Conservation (phyloP, 2,797 vertebrate genomes). For the Carcharodon carcharias region DNA sequence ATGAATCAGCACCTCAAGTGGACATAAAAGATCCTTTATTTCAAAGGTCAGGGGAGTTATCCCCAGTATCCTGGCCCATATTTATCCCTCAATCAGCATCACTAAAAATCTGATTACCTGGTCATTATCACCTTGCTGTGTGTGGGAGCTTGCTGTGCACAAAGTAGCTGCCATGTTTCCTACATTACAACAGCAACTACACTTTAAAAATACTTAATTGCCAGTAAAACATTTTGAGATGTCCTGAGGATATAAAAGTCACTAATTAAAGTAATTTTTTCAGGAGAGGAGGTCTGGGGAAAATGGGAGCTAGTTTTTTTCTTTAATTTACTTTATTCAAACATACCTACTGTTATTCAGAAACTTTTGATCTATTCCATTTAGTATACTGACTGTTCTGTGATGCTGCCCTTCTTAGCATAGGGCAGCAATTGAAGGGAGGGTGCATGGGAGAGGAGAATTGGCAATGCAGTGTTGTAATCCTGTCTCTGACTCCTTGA, state of each 20-base stretch:
- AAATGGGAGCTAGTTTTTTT: neutral
- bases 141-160: too few relatives aligned
- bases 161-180: too few relatives aligned
- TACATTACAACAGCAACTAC: too few relatives aligned
- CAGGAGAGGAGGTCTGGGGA: neutral
- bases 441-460: neutral
- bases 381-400: neutral
- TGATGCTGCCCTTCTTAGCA: neutral
- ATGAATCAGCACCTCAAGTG: too few relatives aligned
- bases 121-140: too few relatives aligned
- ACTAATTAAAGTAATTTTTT: neutral
- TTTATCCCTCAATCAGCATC: too few relatives aligned
- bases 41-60: neutral
- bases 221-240: neutral
- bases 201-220: too few relatives aligned
- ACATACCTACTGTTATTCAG: neutral
- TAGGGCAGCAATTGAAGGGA: neutral
- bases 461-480: neutral
- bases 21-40: neutral
- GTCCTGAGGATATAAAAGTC: neutral
- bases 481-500: neutral
- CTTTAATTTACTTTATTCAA: neutral
- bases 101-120: too few relatives aligned
- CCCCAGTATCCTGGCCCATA: neutral
- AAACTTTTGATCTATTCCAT: neutral